Percentiles rank a stretch among this genome's conserved stretches.
phyloP scores from a whole-genome alignment of 1,140 invertebrate genomes.

The Manduca sexta region DNA sequence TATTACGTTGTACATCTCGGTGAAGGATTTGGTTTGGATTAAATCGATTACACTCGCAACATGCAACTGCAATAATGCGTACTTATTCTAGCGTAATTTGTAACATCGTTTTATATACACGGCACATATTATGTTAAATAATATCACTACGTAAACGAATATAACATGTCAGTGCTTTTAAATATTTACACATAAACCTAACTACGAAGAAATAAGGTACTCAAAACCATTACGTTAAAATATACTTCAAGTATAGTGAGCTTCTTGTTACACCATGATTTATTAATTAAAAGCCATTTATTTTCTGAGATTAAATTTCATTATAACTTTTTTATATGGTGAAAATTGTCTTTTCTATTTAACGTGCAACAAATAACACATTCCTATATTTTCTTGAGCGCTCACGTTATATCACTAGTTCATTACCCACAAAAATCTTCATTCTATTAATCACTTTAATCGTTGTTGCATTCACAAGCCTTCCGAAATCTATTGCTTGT shows the following conservation, averaged over 20 bases:
- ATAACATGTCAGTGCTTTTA: conserved; percentile 47
- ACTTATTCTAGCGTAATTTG: conserved; percentile 27
- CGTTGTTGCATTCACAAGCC: conserved; percentile 21
- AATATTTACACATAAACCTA: conserved; percentile 59
- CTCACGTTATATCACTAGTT: too few species aligned
- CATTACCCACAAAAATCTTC: background rate
- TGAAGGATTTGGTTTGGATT: conserved; percentile 58
- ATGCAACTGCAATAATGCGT: conserved; percentile 8
- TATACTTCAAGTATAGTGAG: background rate
- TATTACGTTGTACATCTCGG: conserved; percentile 61
- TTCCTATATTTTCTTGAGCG: too few species aligned
- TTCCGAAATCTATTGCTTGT: conserved; percentile 4
- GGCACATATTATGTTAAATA: conserved; percentile 52
- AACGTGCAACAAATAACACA: conserved; percentile 1
- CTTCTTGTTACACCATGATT: too few species aligned
- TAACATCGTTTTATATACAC: conserved; percentile 56
- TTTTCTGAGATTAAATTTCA: too few species aligned
- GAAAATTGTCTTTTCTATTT: too few species aligned
- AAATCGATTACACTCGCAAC: conserved; percentile 17
- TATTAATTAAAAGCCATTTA: too few species aligned
- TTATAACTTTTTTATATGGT: too few species aligned
- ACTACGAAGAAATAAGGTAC: conserved; percentile 58
- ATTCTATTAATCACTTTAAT: conserved; percentile 9
- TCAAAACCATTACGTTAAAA: conserved; percentile 21
- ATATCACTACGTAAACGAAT: conserved; percentile 38